These are phyloP conservation scores for Cairina moschata DNA, from an alignment of 2,113 vertebrate species.

Conservation along the genomic window DNA sequence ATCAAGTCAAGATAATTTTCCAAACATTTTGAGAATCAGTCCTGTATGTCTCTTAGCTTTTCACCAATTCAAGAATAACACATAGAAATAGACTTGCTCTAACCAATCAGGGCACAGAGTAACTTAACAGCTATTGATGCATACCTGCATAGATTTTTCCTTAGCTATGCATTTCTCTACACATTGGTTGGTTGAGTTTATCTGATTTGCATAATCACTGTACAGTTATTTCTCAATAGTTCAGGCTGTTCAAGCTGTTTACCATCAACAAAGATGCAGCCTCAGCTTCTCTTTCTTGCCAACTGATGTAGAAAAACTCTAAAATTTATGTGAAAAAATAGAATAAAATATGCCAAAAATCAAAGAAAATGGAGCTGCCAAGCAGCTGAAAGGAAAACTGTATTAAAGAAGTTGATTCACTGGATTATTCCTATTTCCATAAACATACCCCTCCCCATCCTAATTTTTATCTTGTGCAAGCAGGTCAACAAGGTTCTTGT, in stretches of 20 bases:
- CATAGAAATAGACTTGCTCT: slow-evolving; percentile 33
- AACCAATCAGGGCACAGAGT: slow-evolving; percentile 34
- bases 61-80: slow-evolving; percentile 35
- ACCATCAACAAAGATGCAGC: slow-evolving; percentile 67
- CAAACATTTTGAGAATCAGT: slow-evolving; percentile 46
- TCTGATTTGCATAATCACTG: slow-evolving; percentile 69
- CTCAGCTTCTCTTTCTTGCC: slow-evolving; percentile 57
- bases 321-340: slow-evolving; percentile 43
- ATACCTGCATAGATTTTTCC: slow-evolving; percentile 55
- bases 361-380: slow-evolving; percentile 50
- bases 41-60: slow-evolving; percentile 35
- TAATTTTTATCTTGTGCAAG: slow-evolving; percentile 52
- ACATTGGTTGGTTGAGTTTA: slow-evolving; percentile 54
- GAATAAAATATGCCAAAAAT: slow-evolving; percentile 53
- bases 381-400: slow-evolving; percentile 1
- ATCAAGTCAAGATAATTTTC: slow-evolving; percentile 64
- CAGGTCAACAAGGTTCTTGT: slow-evolving; percentile 54
- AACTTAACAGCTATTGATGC: slow-evolving; percentile 44
- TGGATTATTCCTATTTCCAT: slow-evolving; percentile 40
- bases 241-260: slow-evolving; percentile 55
- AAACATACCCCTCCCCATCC: not conserved
- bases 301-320: slow-evolving; percentile 32
- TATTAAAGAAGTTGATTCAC: slow-evolving; percentile 18
- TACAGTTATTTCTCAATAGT: slow-evolving; percentile 53
- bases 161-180: slow-evolving; percentile 28